A percentile compares a stretch with the other conserved stretches of the same genome.
phyloP scores from a whole-genome alignment of 2,888 invertebrate species.

The Leptinotarsa peninsularis region DNA sequence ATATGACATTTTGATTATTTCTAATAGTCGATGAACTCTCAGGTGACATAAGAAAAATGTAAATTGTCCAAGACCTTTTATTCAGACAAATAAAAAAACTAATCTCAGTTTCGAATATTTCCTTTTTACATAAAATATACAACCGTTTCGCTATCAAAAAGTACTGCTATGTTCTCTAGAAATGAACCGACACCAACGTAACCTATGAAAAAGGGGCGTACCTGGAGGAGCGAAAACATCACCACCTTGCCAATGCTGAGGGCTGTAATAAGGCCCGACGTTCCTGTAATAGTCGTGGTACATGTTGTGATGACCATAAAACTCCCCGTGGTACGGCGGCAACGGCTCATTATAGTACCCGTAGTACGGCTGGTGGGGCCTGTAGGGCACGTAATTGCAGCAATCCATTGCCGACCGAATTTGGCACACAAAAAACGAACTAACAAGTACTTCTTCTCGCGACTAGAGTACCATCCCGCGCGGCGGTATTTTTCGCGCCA shows the following conservation, averaged over 20 bases:
- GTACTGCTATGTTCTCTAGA: too few relatives aligned
- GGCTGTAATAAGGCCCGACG: conserved; percentile 55
- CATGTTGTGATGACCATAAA: conserved; percentile 56
- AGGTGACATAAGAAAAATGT: too few relatives aligned
- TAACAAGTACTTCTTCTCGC: background rate
- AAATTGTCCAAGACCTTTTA: too few relatives aligned
- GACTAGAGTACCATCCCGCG: conserved; percentile 35
- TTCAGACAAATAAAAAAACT: too few relatives aligned
- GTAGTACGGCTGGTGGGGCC: conserved; percentile 60
- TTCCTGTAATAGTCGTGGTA: conserved; percentile 60
- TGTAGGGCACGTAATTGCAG: conserved; percentile 65
- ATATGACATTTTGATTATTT: too few relatives aligned
- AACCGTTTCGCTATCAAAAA: too few relatives aligned
- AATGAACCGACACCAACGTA: too few relatives aligned
- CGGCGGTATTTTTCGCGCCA: conserved; percentile 58
- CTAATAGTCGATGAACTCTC: too few relatives aligned
- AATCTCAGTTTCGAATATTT: too few relatives aligned
- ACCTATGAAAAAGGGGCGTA: conserved; percentile 48
- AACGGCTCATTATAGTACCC: conserved; percentile 61
- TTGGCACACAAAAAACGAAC: conserved; percentile 36
- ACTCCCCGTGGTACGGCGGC: conserved; percentile 56
- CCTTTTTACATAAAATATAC: too few relatives aligned
- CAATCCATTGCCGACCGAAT: conserved; percentile 60
- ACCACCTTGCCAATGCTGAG: conserved; percentile 62
- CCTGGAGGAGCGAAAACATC: conserved; percentile 58